Conservation (phyloP, 2,888 invertebrate species). For the Leptura quadrifasciata region DNA sequence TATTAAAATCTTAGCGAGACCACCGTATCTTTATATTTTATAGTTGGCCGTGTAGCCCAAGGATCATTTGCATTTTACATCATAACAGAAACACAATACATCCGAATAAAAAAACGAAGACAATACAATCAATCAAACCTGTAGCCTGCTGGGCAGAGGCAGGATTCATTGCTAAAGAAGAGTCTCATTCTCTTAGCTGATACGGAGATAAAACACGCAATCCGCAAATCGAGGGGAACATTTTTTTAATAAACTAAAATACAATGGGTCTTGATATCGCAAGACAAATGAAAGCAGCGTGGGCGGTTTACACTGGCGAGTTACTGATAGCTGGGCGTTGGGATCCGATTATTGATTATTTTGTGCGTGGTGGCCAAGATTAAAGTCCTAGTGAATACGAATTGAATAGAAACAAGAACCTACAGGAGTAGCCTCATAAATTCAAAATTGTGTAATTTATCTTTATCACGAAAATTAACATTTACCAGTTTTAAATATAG, state of each 20-base stretch:
- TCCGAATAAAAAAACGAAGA: constrained; percentile 51
- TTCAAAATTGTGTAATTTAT: neutral
- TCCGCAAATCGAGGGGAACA: constrained; percentile 67
- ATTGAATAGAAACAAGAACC: constrained; percentile 9
- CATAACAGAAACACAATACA: constrained; percentile 41
- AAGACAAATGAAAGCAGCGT: constrained; percentile 70
- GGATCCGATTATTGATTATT: constrained; percentile 54
- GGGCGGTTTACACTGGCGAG: constrained; percentile 66
- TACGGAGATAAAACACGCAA: constrained; percentile 66
- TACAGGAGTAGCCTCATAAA: constrained; percentile 14
- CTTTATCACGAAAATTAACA: neutral
- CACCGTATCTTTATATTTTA: neutral
- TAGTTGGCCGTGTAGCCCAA: neutral
- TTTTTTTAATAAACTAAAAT: constrained; percentile 64
- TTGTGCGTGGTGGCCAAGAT: constrained; percentile 43
- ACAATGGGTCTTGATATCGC: constrained; percentile 68
- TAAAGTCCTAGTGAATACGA: constrained; percentile 36
- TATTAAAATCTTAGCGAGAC: neutral
- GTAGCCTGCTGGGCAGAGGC: constrained; percentile 58
- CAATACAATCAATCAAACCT: constrained; percentile 61
- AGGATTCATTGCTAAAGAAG: constrained; percentile 24
- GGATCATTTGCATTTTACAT: constrained; percentile 15
- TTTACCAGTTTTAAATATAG: no score
- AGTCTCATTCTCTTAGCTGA: constrained; percentile 40
- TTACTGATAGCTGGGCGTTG: constrained; percentile 69